phyloP scores from a whole-genome alignment of 2,888 invertebrate species.

The Mythimna impura region DNA sequence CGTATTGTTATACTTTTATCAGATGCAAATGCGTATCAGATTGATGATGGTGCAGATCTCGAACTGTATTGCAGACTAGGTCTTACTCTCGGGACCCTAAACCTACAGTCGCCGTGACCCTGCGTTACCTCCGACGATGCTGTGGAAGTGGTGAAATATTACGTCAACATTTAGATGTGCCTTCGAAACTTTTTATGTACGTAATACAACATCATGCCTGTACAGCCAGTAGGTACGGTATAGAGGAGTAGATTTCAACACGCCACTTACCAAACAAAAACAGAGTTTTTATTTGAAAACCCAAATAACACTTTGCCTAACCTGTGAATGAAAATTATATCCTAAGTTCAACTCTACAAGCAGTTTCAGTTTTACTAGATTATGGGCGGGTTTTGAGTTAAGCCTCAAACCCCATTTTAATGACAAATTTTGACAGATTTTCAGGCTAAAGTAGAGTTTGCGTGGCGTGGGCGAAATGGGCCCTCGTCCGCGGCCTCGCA shows the following conservation, averaged over 20 bases:
- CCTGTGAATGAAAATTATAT: background rate
- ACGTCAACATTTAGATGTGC: background rate
- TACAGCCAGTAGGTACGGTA: no score
- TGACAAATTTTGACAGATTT: no score
- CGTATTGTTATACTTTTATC: conserved; percentile 37
- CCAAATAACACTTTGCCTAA: background rate
- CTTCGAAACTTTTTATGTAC: background rate
- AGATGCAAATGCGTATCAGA: background rate
- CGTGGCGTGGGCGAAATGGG: no score
- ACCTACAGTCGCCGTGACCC: no score
- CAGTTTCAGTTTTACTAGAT: background rate
- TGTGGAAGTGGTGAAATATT: background rate
- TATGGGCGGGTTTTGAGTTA: no score
- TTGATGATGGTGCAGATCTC: background rate
- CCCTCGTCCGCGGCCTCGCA: no score
- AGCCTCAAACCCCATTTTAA: no score
- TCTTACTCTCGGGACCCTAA: background rate
- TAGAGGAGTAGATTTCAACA: no score
- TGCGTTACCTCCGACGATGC: background rate
- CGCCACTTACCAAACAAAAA: no score
- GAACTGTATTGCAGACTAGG: background rate
- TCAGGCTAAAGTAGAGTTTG: no score
- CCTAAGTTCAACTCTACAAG: background rate
- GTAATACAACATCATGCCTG: background rate
- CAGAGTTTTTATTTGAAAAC: background rate